These are phyloP conservation scores for Phalacrocorax carbo DNA, from an alignment of 2,113 vertebrate genomes.

Conservation along the genomic window DNA sequence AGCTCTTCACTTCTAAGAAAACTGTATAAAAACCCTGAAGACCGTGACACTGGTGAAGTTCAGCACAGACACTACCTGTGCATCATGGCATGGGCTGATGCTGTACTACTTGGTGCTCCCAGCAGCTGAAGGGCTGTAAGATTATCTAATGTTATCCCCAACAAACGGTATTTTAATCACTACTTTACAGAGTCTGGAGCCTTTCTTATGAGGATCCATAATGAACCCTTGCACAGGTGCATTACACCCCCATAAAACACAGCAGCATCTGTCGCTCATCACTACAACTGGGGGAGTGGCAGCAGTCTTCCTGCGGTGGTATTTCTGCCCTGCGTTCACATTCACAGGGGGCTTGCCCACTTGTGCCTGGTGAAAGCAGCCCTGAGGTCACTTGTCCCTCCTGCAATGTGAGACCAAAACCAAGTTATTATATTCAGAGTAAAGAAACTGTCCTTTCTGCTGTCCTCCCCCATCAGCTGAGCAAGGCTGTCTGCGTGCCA, in stretches of 20 bases:
- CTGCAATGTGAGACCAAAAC: neutral
- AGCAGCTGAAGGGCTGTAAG: neutral
- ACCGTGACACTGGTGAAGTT: neutral
- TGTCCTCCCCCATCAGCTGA: neutral
- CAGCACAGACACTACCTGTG: neutral
- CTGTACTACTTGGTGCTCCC: neutral
- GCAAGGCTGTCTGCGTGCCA: neutral
- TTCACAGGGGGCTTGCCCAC: neutral
- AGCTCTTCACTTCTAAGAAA: neutral
- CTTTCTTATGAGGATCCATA: neutral
- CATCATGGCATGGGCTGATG: neutral
- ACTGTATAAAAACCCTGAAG: neutral
- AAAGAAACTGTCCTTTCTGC: neutral
- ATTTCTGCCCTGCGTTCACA: neutral
- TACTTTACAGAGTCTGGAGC: neutral
- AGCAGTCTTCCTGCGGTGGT: neutral
- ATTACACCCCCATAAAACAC: neutral
- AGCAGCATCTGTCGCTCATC: neutral
- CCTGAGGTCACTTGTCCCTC: neutral
- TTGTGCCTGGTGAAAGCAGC: neutral
- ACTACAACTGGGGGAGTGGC: rapidly evolving
- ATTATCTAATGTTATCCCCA: neutral
- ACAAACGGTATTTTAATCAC: neutral
- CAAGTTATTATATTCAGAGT: neutral
- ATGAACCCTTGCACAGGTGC: neutral